These are phyloP conservation scores for Pocillopora verrucosa DNA, from an alignment of 64 coral and sea anemone genomes.

Conservation along the genomic window DNA sequence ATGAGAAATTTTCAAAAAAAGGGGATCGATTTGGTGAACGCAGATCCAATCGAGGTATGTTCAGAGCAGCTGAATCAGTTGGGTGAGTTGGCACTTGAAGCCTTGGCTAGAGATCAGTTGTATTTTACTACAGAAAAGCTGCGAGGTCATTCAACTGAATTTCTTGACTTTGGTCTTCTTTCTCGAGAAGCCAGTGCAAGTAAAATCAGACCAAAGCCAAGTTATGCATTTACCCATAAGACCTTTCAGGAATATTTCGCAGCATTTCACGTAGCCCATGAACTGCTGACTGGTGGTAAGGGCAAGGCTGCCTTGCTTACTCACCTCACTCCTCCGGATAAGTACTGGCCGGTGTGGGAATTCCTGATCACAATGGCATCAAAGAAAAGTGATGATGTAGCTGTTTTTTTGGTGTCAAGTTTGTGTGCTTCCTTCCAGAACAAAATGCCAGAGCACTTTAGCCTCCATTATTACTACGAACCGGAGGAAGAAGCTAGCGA, in stretches of 20 bases:
- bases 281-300: background rate
- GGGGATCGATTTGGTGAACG: background rate
- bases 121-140: background rate
- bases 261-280: conserved; percentile 11
- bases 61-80: conserved; percentile 16
- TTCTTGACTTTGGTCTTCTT: conserved; percentile 21
- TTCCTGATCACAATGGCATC: background rate
- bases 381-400: background rate
- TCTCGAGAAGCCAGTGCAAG: background rate
- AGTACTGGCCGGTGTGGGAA: background rate
- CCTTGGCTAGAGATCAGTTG: background rate
- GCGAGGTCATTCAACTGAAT: background rate
- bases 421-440: background rate
- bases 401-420: background rate
- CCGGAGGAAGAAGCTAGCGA: background rate
- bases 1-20: background rate
- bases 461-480: too few species aligned
- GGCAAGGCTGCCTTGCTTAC: background rate
- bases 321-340: background rate
- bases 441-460: background rate
- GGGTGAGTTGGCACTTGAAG: conserved; percentile 27
- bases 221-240: conserved; percentile 36
- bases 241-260: conserved; percentile 40
- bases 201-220: background rate
- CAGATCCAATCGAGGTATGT: background rate